Base-by-base conservation (phyloP, 2,113 vertebrate species). In the Podiceps cristatus region DNA sequence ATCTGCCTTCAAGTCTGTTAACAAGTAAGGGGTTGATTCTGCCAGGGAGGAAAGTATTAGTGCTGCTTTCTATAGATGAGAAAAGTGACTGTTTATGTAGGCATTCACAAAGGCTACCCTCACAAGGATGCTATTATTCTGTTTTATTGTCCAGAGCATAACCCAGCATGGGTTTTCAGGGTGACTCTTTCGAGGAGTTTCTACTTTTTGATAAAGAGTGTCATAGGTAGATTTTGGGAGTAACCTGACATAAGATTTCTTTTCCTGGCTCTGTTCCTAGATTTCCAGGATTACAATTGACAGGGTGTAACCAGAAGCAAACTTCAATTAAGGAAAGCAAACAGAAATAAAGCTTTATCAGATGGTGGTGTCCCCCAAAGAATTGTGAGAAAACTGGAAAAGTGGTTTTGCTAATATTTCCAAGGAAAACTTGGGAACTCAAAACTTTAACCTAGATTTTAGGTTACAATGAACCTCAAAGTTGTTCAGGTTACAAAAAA, bases 211-310 rank as follows among this genome's bases (percentile, higher is more conserved):
- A 73, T 24, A 80, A 49, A 64, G 40, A 33, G 20, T n/a, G 14
- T 10, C 66, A 19, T 45, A 84, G 5, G 27, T 23, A 69, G 42
- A n/a, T 85, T 92, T 82, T 3, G 3, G 35, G 69, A 87, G 23
- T 13, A 72, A 52, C 13, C 9, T 60, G 56, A 56, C 27, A n/a
- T 15, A 71, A 67, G 29, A 27, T 77, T 89, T 67, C 14, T 80
- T 83, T 69, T 77, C 31, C 75, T 94, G 64, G 37, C 73, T 94
- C 44, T 52, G n/a, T 80, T 88, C 79, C 55, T 81, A 75, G 86
- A 64, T 91, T 91, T 94, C 60, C 40, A 81, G 18, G 52, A 78
- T 87, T 69, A 84, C 86, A 93, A 96, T 75, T 95, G 72, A 72
- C 35, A 89, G 35, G 15, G 9, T 91, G 33, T 52, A 78, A 71